Percentiles rank a stretch among this genome's conserved stretches.
Conservation (phyloP, 2,113 vertebrate genomes). For the Equus przewalskii region DNA sequence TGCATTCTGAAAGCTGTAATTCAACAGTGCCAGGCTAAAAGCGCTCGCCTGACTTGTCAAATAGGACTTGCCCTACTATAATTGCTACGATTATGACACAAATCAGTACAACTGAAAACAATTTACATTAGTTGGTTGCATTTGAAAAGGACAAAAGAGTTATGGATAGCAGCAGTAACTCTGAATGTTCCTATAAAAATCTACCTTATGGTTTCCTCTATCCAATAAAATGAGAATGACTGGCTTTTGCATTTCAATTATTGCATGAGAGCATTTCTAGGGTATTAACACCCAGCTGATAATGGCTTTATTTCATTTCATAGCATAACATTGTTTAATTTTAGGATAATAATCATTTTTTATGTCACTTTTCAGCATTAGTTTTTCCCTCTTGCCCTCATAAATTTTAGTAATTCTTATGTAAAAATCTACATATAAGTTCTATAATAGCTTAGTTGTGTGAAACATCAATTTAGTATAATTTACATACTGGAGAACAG, state of each 20-base stretch:
- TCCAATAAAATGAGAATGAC: conserved; percentile 53
- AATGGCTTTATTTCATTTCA: conserved; percentile 51
- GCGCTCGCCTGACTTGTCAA: conserved; percentile 29
- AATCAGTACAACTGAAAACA: conserved; percentile 58
- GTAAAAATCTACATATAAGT: conserved; percentile 41
- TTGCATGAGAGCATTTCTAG: not conserved
- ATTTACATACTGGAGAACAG: conserved; percentile 4
- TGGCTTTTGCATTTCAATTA: conserved; percentile 44
- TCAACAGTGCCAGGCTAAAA: conserved; percentile 11
- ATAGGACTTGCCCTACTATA: not conserved
- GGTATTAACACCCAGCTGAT: conserved; percentile 14
- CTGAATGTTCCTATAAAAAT: conserved; percentile 57
- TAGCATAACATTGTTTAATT: conserved; percentile 41
- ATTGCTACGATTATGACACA: conserved; percentile 51
- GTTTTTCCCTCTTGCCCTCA: not conserved
- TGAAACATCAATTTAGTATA: conserved; percentile 30
- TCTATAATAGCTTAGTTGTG: not conserved
- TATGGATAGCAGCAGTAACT: conserved; percentile 51
- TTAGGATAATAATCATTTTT: conserved; percentile 55
- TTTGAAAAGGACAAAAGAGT: conserved; percentile 54
- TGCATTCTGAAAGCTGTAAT: conserved; percentile 39
- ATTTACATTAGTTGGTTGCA: conserved; percentile 57
- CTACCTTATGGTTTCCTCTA: conserved; percentile 3
- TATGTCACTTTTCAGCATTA: conserved; percentile 55
- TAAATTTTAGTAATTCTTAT: conserved; percentile 37